A percentile compares a stretch with the other conserved stretches of the same genome.
These are phyloP conservation scores for Hozukius guyotensis DNA, from an alignment of 2,797 vertebrate species.

Conservation along the genomic window DNA sequence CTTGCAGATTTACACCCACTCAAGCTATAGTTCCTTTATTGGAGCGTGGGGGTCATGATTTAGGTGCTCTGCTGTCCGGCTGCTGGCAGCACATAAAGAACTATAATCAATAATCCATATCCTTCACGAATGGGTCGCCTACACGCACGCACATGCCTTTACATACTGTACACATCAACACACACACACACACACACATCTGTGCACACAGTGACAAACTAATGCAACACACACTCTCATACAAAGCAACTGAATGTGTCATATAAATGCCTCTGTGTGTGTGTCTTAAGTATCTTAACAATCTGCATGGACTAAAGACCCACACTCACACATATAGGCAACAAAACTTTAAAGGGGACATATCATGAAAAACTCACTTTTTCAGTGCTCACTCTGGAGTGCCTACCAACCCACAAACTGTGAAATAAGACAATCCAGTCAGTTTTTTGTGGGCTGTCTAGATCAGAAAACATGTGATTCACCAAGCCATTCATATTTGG, in stretches of 20 bases:
- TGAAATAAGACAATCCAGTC: too few relatives aligned
- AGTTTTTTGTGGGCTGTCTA: too few relatives aligned
- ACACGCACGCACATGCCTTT: not conserved
- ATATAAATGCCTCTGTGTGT: not conserved
- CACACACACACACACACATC: not conserved
- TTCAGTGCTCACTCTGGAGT: not conserved
- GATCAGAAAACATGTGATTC: too few relatives aligned
- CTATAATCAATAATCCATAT: slow-evolving; percentile 78
- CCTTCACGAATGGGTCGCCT: slow-evolving; percentile 46
- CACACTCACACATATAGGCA: not conserved
- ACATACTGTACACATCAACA: not conserved
- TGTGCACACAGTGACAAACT: not conserved
- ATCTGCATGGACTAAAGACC: not conserved
- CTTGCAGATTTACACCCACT: slow-evolving; percentile 31
- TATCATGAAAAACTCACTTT: not conserved
- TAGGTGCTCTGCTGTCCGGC: slow-evolving; percentile 45
- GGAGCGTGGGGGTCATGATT: slow-evolving; percentile 44
- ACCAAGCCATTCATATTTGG: too few relatives aligned
- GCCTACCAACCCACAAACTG: not conserved
- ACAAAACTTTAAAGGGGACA: not conserved
- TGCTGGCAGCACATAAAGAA: slow-evolving; percentile 69
- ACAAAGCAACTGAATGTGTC: not conserved
- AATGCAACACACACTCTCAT: not conserved
- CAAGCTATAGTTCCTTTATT: slow-evolving; percentile 37
- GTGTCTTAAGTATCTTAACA: not conserved